These are phyloP conservation scores for Mantis religiosa DNA, from an alignment of 2,888 invertebrate species.

Conservation along the genomic window DNA sequence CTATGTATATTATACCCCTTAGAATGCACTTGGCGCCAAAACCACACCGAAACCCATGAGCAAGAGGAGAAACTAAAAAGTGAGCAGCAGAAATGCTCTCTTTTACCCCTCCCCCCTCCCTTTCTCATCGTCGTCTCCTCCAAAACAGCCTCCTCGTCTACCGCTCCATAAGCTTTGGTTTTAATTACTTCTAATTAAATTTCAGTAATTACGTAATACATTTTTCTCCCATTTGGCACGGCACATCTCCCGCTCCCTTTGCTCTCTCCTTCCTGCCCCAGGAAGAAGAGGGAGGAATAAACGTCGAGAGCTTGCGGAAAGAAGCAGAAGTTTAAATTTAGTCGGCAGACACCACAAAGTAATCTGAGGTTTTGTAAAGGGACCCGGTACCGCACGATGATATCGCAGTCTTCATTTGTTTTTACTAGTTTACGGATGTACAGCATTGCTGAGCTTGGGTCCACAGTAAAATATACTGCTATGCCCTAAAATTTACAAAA, in stretches of 20 bases:
- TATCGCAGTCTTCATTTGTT: background rate
- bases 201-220: constrained; percentile 44
- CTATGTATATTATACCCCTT: constrained; percentile 40
- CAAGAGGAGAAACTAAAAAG: constrained; percentile 9
- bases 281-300: constrained; percentile 1
- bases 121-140: constrained; percentile 10
- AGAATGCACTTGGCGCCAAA: constrained; percentile 16
- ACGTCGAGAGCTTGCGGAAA: background rate
- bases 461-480: no score
- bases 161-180: constrained; percentile 34
- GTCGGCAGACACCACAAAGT: constrained; percentile 13
- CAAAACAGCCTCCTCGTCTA: constrained; percentile 10
- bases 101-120: background rate
- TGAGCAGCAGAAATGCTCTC: constrained; percentile 13
- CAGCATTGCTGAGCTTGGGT: no score
- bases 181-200: constrained; percentile 48
- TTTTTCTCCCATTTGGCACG: constrained; percentile 38
- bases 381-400: background rate
- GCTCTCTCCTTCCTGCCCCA: background rate
- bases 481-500: no score
- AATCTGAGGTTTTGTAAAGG: constrained; percentile 13
- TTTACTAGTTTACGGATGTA: no score
- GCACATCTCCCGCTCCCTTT: constrained; percentile 25
- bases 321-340: constrained; percentile 15
- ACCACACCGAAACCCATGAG: constrained; percentile 10